A percentile compares a stretch with the other conserved stretches of the same genome.
These are phyloP conservation scores for Eriocheir sinensis DNA, from an alignment of 1,140 invertebrate genomes.

Conservation along the genomic window DNA sequence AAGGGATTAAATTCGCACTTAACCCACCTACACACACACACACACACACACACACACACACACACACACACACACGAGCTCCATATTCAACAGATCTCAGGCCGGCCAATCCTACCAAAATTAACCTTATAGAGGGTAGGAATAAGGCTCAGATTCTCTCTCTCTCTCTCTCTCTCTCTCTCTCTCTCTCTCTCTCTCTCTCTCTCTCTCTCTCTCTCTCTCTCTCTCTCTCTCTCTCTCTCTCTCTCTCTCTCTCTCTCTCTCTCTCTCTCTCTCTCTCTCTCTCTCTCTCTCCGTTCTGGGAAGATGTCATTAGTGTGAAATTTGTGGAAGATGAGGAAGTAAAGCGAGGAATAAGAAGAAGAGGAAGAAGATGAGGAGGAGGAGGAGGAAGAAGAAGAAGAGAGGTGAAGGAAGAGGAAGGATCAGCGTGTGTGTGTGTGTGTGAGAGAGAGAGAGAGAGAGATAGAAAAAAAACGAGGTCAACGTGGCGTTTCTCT, in stretches of 20 bases:
- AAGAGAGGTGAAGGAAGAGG: not conserved
- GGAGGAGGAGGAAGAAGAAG: not conserved
- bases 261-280: no score
- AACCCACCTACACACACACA: conserved; percentile 1
- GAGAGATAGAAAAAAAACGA: not conserved
- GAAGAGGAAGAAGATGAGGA: not conserved
- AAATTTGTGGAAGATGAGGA: not conserved
- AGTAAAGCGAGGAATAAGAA: not conserved
- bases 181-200: no score
- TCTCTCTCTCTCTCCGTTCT: not conserved
- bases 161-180: no score
- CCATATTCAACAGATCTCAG: not conserved
- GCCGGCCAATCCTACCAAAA: not conserved
- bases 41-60: conserved; percentile 22
- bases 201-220: no score
- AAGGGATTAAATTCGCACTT: no score
- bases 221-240: no score
- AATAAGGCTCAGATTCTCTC: not conserved
- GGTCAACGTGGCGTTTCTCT: not conserved
- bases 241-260: no score
- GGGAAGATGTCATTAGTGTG: not conserved
- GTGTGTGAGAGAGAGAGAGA: not conserved
- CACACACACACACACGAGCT: not conserved
- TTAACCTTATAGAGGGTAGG: not conserved
- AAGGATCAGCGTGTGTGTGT: not conserved